These are phyloP conservation scores for Thymallus thymallus DNA, from an alignment of 2,113 vertebrate genomes.

Conservation along the genomic window DNA sequence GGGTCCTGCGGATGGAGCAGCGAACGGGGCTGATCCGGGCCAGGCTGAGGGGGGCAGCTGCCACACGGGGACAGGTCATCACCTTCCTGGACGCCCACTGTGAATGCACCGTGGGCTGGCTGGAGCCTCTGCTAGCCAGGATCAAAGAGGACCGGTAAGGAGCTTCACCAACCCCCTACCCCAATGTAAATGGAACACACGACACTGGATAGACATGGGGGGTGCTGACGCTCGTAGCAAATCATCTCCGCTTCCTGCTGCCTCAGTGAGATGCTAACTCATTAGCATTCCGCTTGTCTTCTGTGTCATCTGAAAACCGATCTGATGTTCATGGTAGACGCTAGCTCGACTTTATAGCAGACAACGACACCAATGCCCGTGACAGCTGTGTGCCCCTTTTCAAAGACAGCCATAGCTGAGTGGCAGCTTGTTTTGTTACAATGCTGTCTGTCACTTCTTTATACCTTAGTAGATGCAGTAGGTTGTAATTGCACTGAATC, in stretches of 20 bases:
- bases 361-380: not conserved
- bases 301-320: not conserved
- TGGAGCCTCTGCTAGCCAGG: conserved; percentile 90
- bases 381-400: conserved; percentile 9
- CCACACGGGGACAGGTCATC: conserved; percentile 88
- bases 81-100: conserved; percentile 97
- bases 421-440: conserved; percentile 7
- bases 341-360: not conserved
- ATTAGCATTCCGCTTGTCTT: conserved; percentile 17
- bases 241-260: conserved; percentile 32
- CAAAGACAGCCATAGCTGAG: not conserved
- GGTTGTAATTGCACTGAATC: not conserved
- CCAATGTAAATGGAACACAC: not conserved
- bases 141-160: conserved; percentile 84
- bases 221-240: conserved; percentile 39
- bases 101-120: conserved; percentile 92
- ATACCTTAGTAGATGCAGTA: not conserved
- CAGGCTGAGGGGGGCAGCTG: conserved; percentile 87
- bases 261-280: conserved; percentile 21
- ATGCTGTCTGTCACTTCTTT: conserved; percentile 3
- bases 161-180: not conserved
- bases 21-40: conserved; percentile 93
- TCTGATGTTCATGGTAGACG: not conserved
- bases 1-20: conserved; percentile 92
- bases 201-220: not conserved